Base-by-base conservation (phyloP, 2,888 invertebrate species). In the Hymenopus coronatus region DNA sequence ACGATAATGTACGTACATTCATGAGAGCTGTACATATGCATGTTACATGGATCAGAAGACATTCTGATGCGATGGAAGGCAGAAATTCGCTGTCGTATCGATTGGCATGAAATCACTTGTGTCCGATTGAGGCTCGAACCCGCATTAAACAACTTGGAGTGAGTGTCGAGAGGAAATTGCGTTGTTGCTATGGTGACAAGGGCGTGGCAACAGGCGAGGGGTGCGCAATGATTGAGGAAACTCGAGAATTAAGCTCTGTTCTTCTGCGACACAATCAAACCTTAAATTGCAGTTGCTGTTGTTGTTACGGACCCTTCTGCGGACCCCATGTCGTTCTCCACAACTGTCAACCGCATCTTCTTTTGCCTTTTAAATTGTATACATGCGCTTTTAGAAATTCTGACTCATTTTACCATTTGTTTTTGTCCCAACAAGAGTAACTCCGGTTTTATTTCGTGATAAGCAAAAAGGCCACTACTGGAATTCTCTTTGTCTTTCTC, bases 211-310 rank as follows among this genome's bases (percentile, higher is more conserved):
- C 40, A 70, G 20, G 54, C 20, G 25, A 25, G 54, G 54, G 54
- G 25, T 54, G 54, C 20, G 54, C 54, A 6, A 20, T 70, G 54
- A 70, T 70, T 70, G 85, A 82, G 83, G 88, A 83, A 88, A 83
- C 88, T 88, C 83, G 33, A 88, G 88, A 88, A 88, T 88, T 88
- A 88, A 88, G 88, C 83, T 27, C 88, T 28, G 88, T 88, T 88
- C 88, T 82, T 84, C 33, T 82, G 46, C 88, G 70, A 88, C 83
- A 88, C 84, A 88, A 88, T 88, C 88, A 83, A 70, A 33, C 84
- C 30, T 30, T 33, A 88, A 88, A 84, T 88, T 84, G 88, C 88
- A 54, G 83, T 88, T 88, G 88, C 84, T 88, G 20, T 70, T 70
- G 54, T 70, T 54, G 54, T 54, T 54, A 54, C 20, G 15, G 54